Conservation (phyloP, 2,113 vertebrate species). For the Heterotis niloticus region DNA sequence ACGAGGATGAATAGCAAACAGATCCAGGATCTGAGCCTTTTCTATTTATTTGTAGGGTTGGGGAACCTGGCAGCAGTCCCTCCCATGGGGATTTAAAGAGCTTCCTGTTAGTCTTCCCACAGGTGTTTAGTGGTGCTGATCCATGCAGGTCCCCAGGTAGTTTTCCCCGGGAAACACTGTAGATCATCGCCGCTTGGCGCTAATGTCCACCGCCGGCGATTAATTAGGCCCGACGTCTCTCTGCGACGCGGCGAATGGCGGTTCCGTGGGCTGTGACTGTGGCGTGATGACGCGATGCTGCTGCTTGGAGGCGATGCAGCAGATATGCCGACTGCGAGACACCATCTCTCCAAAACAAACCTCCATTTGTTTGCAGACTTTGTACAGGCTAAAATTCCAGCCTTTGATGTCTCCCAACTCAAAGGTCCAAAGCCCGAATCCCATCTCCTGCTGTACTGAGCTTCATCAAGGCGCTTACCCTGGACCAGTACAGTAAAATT, state of each 20-base stretch:
- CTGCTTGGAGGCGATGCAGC: too few species aligned
- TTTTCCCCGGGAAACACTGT: background rate
- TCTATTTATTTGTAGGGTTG: background rate
- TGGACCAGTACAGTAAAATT: too few species aligned
- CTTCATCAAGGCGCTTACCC: too few species aligned
- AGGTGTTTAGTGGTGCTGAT: constrained; percentile 16
- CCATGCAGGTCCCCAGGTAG: background rate
- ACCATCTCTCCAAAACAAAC: too few species aligned
- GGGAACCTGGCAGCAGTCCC: too few species aligned
- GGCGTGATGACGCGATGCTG: too few species aligned
- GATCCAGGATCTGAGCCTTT: background rate
- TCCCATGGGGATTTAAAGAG: constrained; percentile 1
- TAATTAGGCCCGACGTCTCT: constrained; percentile 11
- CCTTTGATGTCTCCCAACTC: too few species aligned
- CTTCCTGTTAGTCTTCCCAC: background rate
- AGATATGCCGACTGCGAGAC: too few species aligned
- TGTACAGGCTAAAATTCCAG: too few species aligned
- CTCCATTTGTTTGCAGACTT: too few species aligned
- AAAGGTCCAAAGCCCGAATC: too few species aligned
- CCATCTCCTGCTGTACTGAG: too few species aligned
- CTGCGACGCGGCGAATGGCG: background rate
- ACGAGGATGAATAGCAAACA: background rate
- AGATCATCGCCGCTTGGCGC: background rate
- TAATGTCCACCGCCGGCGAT: background rate
- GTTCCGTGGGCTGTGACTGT: background rate